A percentile compares a stretch with the other conserved stretches of the same genome.
Evolutionary conservation across 2,113 vertebrate genomes (phyloP).

Genomic region (Rissa tridactyla): DNA sequence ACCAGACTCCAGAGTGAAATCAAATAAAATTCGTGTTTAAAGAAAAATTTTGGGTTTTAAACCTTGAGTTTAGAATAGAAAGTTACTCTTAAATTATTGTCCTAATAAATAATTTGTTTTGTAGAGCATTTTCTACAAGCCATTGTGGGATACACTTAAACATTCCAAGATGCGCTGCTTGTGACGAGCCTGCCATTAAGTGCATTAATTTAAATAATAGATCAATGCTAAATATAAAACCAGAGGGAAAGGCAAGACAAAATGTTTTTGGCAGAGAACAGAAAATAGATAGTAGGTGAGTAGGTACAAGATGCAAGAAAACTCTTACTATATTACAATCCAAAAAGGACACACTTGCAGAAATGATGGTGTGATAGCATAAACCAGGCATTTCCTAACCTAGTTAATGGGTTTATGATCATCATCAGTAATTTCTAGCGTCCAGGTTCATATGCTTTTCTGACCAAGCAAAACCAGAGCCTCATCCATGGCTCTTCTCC

Average conservation of each 20-base stretch:
- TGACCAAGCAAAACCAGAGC: not conserved
- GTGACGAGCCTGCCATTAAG: not conserved
- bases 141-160: not conserved
- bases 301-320: not conserved
- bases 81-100: not conserved
- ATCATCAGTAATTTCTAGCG: not conserved
- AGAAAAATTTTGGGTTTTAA: not conserved
- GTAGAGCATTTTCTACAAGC: not conserved
- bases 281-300: not conserved
- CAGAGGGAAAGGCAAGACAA: not conserved
- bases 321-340: not conserved
- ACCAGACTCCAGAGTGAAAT: not conserved
- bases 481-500: not conserved
- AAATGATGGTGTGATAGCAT: not conserved
- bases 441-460: not conserved
- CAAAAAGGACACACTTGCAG: not conserved
- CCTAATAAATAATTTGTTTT: not conserved
- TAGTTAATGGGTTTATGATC: not conserved
- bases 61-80: not conserved
- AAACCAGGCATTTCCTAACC: not conserved
- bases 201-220: not conserved
- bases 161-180: not conserved
- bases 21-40: not conserved
- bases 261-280: not conserved
- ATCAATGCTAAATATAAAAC: not conserved